Percentiles rank a stretch among this genome's conserved stretches.
phyloP scores from a whole-genome alignment of 2,888 invertebrate species.

The Pteria penguin region DNA sequence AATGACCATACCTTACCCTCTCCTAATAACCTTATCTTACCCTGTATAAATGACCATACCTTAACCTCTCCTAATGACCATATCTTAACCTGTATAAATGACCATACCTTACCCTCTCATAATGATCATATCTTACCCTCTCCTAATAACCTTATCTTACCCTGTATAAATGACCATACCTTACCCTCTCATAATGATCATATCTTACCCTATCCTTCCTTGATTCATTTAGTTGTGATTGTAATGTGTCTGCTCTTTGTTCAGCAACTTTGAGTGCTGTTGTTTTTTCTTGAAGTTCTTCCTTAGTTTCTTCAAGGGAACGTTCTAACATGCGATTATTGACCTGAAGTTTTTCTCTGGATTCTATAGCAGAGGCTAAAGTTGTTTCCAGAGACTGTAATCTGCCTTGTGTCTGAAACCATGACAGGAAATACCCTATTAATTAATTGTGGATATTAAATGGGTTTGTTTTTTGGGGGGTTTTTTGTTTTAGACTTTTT shows the following conservation, averaged over 20 bases:
- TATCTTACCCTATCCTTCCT: conserved; percentile 65
- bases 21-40: no score
- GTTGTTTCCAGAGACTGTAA: conserved; percentile 64
- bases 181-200: not conserved
- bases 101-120: no score
- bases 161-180: no score
- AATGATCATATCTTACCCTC: not conserved
- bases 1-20: no score
- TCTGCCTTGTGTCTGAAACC: conserved; percentile 58
- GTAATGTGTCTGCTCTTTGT: conserved; percentile 65
- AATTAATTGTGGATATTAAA: no score
- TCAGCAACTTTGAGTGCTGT: conserved; percentile 66
- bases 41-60: no score
- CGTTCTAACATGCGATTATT: conserved; percentile 56
- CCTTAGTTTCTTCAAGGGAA: conserved; percentile 59
- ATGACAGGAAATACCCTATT: no score
- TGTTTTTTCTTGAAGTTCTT: conserved; percentile 64
- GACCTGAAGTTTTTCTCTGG: conserved; percentile 59
- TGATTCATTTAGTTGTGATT: conserved; percentile 63
- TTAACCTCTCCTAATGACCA: no score
- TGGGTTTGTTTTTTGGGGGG: no score
- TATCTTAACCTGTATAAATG: no score
- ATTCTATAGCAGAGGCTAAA: conserved; percentile 55
- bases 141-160: not conserved
- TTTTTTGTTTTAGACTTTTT: no score